Conservation (phyloP, 2,113 vertebrate species). For the Cynocephalus volans region DNA sequence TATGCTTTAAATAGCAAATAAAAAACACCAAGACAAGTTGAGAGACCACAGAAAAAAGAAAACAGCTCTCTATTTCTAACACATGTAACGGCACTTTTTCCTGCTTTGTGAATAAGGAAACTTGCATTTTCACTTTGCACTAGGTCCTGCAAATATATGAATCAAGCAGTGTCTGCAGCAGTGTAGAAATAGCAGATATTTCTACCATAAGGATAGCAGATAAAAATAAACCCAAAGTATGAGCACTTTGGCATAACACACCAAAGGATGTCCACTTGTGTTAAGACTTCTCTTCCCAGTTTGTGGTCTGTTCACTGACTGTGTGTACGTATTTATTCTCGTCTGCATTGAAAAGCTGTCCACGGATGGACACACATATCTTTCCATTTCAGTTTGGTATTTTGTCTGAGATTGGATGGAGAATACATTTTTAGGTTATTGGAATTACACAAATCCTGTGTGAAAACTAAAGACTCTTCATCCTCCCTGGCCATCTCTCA, state of each 20-base stretch:
- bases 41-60: not conserved
- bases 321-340: not conserved
- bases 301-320: not conserved
- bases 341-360: not conserved
- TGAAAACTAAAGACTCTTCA: not conserved
- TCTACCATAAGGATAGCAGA: slow-evolving; percentile 14
- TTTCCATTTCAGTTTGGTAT: not conserved
- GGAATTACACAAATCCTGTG: not conserved
- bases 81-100: not conserved
- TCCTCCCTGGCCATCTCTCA: not conserved
- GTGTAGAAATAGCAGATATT: not conserved
- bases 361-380: not conserved
- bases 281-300: not conserved
- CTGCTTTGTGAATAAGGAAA: not conserved
- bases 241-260: not conserved
- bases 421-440: slow-evolving; percentile 1
- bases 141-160: not conserved
- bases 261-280: not conserved
- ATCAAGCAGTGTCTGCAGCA: not conserved
- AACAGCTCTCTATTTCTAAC: not conserved
- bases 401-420: not conserved
- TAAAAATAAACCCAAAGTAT: slow-evolving; percentile 9
- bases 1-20: not conserved
- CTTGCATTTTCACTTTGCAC: not conserved
- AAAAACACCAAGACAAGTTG: not conserved